Conservation (phyloP, 2,797 vertebrate species). For the Thalassophryne amazonica region DNA sequence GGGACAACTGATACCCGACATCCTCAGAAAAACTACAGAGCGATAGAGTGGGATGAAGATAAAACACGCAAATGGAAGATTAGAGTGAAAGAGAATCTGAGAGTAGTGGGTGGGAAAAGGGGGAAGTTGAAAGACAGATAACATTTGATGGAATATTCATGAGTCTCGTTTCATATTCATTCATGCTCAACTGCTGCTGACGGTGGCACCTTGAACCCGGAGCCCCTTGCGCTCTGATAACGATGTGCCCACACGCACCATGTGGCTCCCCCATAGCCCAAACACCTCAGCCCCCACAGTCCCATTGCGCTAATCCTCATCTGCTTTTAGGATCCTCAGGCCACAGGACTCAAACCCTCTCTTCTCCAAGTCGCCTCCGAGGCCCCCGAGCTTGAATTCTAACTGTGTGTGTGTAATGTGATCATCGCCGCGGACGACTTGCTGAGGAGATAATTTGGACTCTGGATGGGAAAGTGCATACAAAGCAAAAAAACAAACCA, state of each 20-base stretch:
- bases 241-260: conserved; percentile 36
- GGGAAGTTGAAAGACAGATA: conserved; percentile 49
- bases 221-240: conserved; percentile 53
- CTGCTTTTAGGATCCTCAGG: conserved; percentile 41
- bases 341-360: conserved; percentile 38
- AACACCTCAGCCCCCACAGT: conserved; percentile 28
- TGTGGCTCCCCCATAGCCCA: conserved; percentile 26
- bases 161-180: conserved; percentile 55
- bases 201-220: conserved; percentile 60
- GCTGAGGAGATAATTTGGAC: conserved; percentile 52
- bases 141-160: conserved; percentile 70
- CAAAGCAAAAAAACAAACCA: no score
- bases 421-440: conserved; percentile 55
- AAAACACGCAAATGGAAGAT: conserved; percentile 34
- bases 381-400: conserved; percentile 45
- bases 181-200: conserved; percentile 50
- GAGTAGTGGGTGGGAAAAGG: conserved; percentile 3
- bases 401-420: conserved; percentile 69
- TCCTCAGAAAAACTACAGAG: conserved; percentile 12
- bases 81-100: conserved; percentile 21
- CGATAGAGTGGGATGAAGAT: conserved; percentile 11
- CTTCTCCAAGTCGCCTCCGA: conserved; percentile 38
- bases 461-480: no score
- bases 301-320: conserved; percentile 53
- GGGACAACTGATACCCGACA: conserved; percentile 10